phyloP scores from a whole-genome alignment of 1,140 invertebrate genomes.

The Lepidurus couesii region DNA sequence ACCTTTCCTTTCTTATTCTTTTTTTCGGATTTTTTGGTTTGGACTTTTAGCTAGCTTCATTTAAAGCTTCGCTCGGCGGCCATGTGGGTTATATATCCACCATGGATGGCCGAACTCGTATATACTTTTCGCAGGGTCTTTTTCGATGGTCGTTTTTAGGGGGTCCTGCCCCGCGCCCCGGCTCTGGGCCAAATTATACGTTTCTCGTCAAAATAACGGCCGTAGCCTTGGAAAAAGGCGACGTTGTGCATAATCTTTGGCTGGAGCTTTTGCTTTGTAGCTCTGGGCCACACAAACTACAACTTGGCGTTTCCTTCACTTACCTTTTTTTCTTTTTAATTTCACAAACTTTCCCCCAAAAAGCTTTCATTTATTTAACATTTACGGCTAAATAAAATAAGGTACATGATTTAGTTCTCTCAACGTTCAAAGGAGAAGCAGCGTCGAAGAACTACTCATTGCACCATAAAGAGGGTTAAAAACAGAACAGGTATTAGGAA shows the following conservation, averaged over 20 bases:
- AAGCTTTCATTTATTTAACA: background rate
- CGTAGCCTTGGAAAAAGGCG: constrained; percentile 14
- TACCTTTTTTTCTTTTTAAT: background rate
- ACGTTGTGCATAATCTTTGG: constrained; percentile 19
- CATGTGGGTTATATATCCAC: constrained; percentile 7
- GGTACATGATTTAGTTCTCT: too few relatives aligned
- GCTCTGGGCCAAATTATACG: constrained; percentile 21
- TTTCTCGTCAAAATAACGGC: constrained; percentile 22
- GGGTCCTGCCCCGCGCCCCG: constrained; percentile 11
- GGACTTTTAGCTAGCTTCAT: background rate
- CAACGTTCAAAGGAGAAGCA: too few relatives aligned
- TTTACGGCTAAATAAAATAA: background rate
- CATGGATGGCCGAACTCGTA: constrained; percentile 3
- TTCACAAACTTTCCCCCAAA: background rate
- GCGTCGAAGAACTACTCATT: too few relatives aligned
- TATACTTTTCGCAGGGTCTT: constrained; percentile 8
- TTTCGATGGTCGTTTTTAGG: constrained; percentile 2
- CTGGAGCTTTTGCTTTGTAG: constrained; percentile 10
- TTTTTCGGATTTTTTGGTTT: background rate
- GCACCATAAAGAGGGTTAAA: too few relatives aligned
- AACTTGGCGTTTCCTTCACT: background rate
- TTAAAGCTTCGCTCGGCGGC: background rate
- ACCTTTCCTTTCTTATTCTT: constrained; percentile 27
- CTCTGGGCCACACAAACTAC: background rate
- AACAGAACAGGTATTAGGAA: too few relatives aligned